A percentile compares a stretch with the other conserved stretches of the same genome.
phyloP scores from a whole-genome alignment of 2,888 invertebrate species.

The Coremacera marginata region DNA sequence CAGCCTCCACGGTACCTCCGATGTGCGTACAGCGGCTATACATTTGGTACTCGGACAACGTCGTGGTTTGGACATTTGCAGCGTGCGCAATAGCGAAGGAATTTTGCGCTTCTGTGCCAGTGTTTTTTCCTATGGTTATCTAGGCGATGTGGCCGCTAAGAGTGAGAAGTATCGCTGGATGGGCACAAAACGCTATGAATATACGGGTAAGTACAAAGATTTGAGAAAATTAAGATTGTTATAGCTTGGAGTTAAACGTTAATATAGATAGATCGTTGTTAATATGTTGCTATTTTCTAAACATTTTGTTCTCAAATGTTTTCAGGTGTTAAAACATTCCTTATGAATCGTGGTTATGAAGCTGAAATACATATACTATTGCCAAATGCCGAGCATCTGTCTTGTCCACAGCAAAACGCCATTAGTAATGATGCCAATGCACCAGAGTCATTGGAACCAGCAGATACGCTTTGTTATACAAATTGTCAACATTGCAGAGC shows the following conservation, averaged over 20 bases:
- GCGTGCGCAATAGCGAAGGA: constrained; percentile 75
- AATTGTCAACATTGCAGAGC: constrained; percentile 57
- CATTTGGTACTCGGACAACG: constrained; percentile 84
- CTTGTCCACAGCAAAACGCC: constrained; percentile 13
- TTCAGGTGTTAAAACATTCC: constrained; percentile 74
- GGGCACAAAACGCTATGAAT: constrained; percentile 87
- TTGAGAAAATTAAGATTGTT: no score
- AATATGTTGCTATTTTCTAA: not conserved
- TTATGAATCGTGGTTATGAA: constrained; percentile 75
- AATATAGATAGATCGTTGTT: not conserved
- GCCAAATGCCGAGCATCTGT: constrained; percentile 43
- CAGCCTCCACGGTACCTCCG: constrained; percentile 83
- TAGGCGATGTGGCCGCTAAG: constrained; percentile 84
- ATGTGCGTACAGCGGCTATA: constrained; percentile 83
- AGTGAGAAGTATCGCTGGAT: constrained; percentile 88
- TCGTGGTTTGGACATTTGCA: constrained; percentile 81
- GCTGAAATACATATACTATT: constrained; percentile 73
- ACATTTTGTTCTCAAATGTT: not conserved
- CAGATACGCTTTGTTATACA: constrained; percentile 56
- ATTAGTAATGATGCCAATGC: constrained; percentile 25
- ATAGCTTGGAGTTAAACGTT: no score
- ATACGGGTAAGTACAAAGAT: constrained; percentile 72
- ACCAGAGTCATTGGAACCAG: not conserved
- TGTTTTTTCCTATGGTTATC: constrained; percentile 85
- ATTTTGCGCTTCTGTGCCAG: constrained; percentile 79